Percentiles rank a stretch among this genome's conserved stretches.
Evolutionary conservation across 2,797 vertebrate genomes (phyloP).

Genomic region (Columba guinea): DNA sequence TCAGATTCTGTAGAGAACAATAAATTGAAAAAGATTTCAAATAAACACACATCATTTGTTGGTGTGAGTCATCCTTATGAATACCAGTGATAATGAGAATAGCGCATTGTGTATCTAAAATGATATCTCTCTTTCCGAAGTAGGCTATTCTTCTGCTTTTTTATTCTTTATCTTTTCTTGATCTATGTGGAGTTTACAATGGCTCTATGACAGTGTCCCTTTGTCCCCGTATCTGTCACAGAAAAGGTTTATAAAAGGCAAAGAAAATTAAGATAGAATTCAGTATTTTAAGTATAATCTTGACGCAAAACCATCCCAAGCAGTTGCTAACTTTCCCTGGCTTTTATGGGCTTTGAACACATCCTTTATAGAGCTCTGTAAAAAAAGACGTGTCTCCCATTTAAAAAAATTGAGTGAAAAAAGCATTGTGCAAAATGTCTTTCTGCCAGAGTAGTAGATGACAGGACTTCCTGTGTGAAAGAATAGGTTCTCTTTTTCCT

Average conservation of each 20-base stretch:
- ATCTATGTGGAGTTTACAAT: background rate
- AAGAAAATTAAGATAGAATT: background rate
- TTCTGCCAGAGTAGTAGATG: background rate
- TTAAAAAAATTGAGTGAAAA: background rate
- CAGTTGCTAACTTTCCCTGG: background rate
- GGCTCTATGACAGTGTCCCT: background rate
- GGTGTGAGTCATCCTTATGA: constrained; percentile 34
- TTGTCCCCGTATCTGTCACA: background rate
- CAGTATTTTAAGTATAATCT: background rate
- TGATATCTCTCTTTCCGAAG: constrained; percentile 10
- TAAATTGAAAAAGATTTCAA: constrained; percentile 52
- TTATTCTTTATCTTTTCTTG: background rate
- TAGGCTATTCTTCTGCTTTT: background rate
- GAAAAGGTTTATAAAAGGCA: background rate
- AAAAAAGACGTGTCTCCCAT: background rate
- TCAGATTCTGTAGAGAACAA: constrained; percentile 14
- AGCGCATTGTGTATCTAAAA: background rate
- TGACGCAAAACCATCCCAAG: background rate
- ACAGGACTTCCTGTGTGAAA: background rate
- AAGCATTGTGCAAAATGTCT: background rate
- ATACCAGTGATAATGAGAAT: constrained; percentile 20
- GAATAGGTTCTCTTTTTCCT: background rate
- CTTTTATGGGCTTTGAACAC: background rate
- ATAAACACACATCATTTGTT: constrained; percentile 50
- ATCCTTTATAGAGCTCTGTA: background rate